Percentiles rank a stretch among this genome's conserved stretches.
phyloP scores from a whole-genome alignment of 2,113 vertebrate genomes.

The Seriola aureovittata region DNA sequence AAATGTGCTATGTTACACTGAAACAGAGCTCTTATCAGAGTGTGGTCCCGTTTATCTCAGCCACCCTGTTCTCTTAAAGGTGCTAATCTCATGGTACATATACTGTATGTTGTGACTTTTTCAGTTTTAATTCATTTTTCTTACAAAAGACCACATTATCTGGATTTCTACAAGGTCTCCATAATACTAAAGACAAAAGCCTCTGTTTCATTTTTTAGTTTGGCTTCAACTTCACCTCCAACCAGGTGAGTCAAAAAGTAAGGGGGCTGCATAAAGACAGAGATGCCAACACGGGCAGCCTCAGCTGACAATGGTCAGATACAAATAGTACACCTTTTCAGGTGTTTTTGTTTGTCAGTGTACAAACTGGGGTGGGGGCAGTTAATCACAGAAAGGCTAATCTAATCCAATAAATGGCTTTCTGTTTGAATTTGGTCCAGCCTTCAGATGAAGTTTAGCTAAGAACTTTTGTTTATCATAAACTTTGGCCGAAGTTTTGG shows the following conservation, averaged over 20 bases:
- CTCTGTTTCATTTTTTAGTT: constrained; percentile 41
- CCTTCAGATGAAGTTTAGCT: constrained; percentile 48
- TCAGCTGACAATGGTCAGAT: constrained; percentile 65
- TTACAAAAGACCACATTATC: constrained; percentile 74
- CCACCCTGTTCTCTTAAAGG: constrained; percentile 45
- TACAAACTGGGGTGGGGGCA: constrained; percentile 54
- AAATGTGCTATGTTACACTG: constrained; percentile 71
- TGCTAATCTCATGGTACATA: constrained; percentile 59
- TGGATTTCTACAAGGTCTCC: constrained; percentile 71
- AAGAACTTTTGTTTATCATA: constrained; percentile 31
- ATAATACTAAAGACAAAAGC: constrained; percentile 64
- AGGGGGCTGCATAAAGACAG: constrained; percentile 62
- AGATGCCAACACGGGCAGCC: constrained; percentile 63
- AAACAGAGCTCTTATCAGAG: constrained; percentile 63
- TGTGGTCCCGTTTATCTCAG: constrained; percentile 62
- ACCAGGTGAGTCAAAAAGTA: constrained; percentile 44
- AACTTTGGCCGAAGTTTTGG: constrained; percentile 35
- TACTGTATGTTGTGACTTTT: constrained; percentile 53
- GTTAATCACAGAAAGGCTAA: constrained; percentile 62
- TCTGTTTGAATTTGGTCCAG: constrained; percentile 73
- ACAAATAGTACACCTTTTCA: constrained; percentile 66
- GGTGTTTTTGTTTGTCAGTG: constrained; percentile 59
- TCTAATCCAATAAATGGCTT: constrained; percentile 55
- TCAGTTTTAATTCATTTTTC: constrained; percentile 49
- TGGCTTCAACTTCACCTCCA: constrained; percentile 54